Evolutionary conservation across 2,113 vertebrate genomes (phyloP).

Genomic region (Cichladusa arquata): DNA sequence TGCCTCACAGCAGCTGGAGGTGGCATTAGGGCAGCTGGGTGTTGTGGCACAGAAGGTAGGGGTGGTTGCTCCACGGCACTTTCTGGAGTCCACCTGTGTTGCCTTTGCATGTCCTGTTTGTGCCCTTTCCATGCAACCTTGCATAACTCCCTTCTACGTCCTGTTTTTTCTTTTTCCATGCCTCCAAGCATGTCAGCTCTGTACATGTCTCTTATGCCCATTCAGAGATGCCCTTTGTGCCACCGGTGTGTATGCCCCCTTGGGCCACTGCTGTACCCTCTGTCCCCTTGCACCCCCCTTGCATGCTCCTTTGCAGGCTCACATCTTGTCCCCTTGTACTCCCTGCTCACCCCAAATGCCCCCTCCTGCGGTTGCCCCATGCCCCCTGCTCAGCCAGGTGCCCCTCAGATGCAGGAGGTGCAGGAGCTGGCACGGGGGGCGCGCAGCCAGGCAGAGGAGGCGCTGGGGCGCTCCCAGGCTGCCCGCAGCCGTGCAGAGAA

Average conservation of each 20-base stretch:
- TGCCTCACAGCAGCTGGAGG: slow-evolving; percentile 62
- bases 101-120: neutral
- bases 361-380: fast-evolving
- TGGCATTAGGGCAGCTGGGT: slow-evolving; percentile 68
- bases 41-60: slow-evolving; percentile 76
- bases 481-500: slow-evolving; percentile 75
- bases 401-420: slow-evolving; percentile 76
- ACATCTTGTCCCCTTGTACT: fast-evolving
- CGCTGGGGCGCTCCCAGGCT: slow-evolving; percentile 68
- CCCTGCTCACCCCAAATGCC: neutral
- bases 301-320: neutral
- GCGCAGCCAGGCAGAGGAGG: slow-evolving; percentile 72
- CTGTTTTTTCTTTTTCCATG: neutral
- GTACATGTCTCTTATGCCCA: neutral
- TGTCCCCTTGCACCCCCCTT: neutral
- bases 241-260: neutral
- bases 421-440: slow-evolving; percentile 73
- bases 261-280: neutral
- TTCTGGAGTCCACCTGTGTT: neutral
- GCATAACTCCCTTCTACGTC: neutral
- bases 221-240: neutral
- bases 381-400: neutral
- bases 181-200: neutral
- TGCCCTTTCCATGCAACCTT: neutral
- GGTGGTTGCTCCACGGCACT: neutral